phyloP scores from a whole-genome alignment of 2,797 vertebrate species.

The Coracias cyanogaster region DNA sequence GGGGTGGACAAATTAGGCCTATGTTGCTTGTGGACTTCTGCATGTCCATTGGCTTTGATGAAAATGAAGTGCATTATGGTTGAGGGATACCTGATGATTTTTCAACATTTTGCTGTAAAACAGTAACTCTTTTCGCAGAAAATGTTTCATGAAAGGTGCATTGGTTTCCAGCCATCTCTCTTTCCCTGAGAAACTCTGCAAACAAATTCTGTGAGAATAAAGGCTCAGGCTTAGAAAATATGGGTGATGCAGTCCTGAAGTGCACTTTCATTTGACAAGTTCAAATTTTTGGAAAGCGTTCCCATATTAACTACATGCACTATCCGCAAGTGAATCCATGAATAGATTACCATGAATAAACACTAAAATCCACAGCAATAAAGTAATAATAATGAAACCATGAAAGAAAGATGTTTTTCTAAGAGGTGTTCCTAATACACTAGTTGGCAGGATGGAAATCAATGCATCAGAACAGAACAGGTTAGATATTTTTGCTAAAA shows the following conservation, averaged over 20 bases:
- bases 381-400: not conserved
- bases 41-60: not conserved
- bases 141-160: not conserved
- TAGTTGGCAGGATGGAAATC: not conserved
- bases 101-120: not conserved
- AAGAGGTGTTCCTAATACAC: not conserved
- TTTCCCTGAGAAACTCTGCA: not conserved
- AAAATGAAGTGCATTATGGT: fast-evolving
- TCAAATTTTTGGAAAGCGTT: not conserved
- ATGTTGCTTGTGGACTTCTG: not conserved
- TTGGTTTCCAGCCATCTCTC: not conserved
- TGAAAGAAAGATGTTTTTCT: not conserved
- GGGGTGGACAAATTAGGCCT: not conserved
- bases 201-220: not conserved
- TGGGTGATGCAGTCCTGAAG: not conserved
- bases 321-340: slow-evolving; percentile 15
- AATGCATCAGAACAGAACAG: not conserved
- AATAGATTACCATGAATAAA: slow-evolving; percentile 51
- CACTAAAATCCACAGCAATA: not conserved
- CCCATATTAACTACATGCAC: not conserved
- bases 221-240: not conserved
- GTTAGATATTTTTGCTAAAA: not conserved
- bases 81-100: not conserved
- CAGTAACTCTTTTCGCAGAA: not conserved
- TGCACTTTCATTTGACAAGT: not conserved